Evolutionary conservation across 2,113 vertebrate species (phyloP).

Genomic region (Leiothrix lutea): DNA sequence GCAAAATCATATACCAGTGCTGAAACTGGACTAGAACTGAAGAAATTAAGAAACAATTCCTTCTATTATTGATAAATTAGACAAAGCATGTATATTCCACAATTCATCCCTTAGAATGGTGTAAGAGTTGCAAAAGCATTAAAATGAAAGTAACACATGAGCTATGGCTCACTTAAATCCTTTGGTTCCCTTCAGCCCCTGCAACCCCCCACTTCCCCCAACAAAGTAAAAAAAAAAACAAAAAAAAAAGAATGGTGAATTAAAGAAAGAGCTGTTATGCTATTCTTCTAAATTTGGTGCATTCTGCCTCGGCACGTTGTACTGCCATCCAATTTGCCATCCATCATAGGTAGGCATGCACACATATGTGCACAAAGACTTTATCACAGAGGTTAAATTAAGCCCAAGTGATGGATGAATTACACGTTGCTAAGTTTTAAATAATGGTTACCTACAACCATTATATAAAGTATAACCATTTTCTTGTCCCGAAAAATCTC

Average conservation of each 20-base stretch:
- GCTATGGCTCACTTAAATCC: not conserved
- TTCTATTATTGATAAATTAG: not conserved
- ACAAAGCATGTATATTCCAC: not conserved
- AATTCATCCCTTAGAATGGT: not conserved
- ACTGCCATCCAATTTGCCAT: not conserved
- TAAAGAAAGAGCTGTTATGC: not conserved
- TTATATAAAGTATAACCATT: not conserved
- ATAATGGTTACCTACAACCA: not conserved
- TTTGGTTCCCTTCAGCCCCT: not conserved
- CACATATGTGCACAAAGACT: not conserved
- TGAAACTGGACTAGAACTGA: not conserved
- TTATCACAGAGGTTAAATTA: not conserved
- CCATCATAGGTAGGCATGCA: not conserved
- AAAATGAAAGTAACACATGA: not conserved
- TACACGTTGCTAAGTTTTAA: not conserved
- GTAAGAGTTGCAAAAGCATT: not conserved
- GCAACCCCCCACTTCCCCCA: too few relatives aligned
- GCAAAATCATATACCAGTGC: not conserved
- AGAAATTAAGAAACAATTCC: not conserved
- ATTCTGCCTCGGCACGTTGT: fast-evolving
- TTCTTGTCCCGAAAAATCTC: not conserved
- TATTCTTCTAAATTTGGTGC: not conserved
- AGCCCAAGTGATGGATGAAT: not conserved
- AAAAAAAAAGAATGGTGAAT: not conserved
- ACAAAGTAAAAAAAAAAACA: too few relatives aligned